These are phyloP conservation scores for Sympetrum striolatum DNA, from an alignment of 2,888 invertebrate species.

Conservation along the genomic window DNA sequence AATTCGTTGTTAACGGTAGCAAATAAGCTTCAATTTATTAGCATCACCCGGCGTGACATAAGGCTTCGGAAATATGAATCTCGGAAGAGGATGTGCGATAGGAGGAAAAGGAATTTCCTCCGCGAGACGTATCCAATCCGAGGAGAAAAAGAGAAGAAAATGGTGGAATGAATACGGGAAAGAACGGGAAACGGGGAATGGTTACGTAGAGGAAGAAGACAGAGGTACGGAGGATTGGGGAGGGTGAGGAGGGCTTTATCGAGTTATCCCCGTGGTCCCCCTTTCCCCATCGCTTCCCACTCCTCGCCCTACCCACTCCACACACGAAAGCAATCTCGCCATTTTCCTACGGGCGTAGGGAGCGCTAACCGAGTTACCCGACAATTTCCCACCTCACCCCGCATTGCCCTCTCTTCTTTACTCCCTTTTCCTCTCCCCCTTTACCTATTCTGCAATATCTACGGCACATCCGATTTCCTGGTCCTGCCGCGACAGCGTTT, in stretches of 20 bases:
- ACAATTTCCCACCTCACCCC: constrained; percentile 38
- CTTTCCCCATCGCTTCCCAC: background rate
- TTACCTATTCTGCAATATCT: constrained; percentile 13
- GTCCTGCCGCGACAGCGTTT: constrained; percentile 28
- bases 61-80: no score
- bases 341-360: constrained; percentile 25
- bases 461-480: constrained; percentile 31
- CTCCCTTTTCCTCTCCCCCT: background rate
- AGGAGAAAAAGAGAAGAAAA: background rate
- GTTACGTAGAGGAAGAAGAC: background rate
- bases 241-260: constrained; percentile 2
- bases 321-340: constrained; percentile 40
- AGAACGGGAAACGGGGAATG: background rate
- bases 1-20: no score
- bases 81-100: background rate
- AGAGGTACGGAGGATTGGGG: background rate
- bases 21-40: no score
- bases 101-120: background rate
- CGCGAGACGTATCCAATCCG: background rate
- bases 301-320: background rate
- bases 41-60: no score
- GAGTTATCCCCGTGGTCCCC: background rate
- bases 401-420: background rate
- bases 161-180: background rate
- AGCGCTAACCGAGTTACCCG: constrained; percentile 38